Percentiles rank a stretch among this genome's conserved stretches.
Evolutionary conservation across 1,140 invertebrate genomes (phyloP).

Genomic region (Subanguina moxae): DNA sequence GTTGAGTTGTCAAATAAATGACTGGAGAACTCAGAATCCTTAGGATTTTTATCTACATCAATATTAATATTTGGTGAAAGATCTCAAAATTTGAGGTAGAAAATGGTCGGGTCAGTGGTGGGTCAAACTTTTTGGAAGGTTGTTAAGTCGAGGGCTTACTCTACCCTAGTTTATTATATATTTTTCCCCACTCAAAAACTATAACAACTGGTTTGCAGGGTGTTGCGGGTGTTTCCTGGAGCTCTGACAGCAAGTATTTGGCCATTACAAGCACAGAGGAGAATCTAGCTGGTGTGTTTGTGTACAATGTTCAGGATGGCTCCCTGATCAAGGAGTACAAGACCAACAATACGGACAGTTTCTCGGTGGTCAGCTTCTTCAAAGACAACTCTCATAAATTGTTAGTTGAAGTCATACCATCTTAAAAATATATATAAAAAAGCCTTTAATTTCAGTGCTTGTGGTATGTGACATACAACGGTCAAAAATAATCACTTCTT

Average conservation of each 20-base stretch:
- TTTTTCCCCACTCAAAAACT: too few species aligned
- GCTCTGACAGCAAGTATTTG: constrained; percentile 34
- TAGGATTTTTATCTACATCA: too few species aligned
- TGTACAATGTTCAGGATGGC: constrained; percentile 18
- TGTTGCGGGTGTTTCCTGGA: constrained; percentile 37
- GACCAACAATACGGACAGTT: constrained; percentile 20
- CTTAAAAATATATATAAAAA: not conserved
- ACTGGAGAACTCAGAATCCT: too few species aligned
- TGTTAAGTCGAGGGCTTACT: too few species aligned
- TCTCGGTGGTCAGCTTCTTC: constrained; percentile 37
- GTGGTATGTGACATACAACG: too few species aligned
- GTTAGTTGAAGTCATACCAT: constrained; percentile 1
- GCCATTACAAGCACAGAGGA: constrained; percentile 30
- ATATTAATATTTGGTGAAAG: too few species aligned
- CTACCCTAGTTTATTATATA: too few species aligned
- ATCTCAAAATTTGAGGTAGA: too few species aligned
- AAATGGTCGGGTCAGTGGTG: too few species aligned
- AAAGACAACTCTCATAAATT: constrained; percentile 26
- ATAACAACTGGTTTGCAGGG: constrained; percentile 9
- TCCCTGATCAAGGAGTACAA: constrained; percentile 25
- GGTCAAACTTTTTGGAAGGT: too few species aligned
- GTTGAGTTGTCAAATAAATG: too few species aligned
- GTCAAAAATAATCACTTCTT: not conserved
- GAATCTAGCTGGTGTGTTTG: constrained; percentile 19
- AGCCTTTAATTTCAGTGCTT: too few species aligned